Conservation (phyloP, 1,140 invertebrate genomes). For the Euura lappo region DNA sequence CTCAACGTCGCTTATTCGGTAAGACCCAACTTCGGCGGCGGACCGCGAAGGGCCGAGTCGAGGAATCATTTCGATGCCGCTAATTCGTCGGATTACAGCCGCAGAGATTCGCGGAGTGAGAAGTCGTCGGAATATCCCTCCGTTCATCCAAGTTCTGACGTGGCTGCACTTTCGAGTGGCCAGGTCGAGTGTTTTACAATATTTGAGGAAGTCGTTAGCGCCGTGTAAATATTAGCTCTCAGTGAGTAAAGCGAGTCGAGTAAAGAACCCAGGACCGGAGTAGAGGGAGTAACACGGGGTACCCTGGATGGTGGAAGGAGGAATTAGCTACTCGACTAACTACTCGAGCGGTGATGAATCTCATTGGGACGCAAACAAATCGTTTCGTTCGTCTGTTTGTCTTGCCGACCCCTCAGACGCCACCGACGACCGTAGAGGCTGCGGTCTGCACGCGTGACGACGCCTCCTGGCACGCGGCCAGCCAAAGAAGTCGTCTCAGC, state of each 20-base stretch:
- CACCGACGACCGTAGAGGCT: neutral
- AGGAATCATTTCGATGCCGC: too few relatives aligned
- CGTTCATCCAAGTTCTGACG: too few relatives aligned
- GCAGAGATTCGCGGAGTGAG: too few relatives aligned
- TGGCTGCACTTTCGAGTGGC: neutral
- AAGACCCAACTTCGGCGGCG: neutral
- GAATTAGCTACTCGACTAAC: conserved; percentile 28
- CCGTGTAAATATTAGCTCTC: conserved; percentile 32
- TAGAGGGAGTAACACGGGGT: too few relatives aligned
- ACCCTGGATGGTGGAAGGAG: neutral
- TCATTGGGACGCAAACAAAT: conserved; percentile 31
- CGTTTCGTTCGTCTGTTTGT: conserved; percentile 20
- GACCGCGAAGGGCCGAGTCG: too few relatives aligned
- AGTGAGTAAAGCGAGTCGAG: conserved; percentile 19
- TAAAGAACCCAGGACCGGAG: too few relatives aligned
- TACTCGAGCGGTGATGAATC: conserved; percentile 23
- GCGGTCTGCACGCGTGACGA: conserved; percentile 1
- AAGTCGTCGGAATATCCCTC: too few relatives aligned
- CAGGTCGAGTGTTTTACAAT: conserved; percentile 1
- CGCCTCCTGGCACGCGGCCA: conserved; percentile 1
- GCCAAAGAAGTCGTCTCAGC: neutral
- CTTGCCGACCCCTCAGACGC: neutral
- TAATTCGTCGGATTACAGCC: too few relatives aligned
- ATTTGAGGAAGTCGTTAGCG: conserved; percentile 20
- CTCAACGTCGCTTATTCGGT: conserved; percentile 22